phyloP scores from a whole-genome alignment of 2,888 invertebrate species.

The Blastobasis lacticolella region DNA sequence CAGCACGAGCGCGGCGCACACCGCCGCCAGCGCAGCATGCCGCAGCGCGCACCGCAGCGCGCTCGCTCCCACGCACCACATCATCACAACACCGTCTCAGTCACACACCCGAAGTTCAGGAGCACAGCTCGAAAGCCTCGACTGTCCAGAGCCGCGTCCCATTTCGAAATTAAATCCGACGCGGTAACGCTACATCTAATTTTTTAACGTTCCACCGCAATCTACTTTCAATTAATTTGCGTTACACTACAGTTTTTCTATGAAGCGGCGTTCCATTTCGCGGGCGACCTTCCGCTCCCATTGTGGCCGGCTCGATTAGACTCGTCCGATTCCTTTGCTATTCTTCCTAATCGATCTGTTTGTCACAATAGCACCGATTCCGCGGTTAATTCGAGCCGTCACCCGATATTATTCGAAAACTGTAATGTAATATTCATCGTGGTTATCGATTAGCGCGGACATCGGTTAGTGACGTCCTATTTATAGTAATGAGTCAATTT shows the following conservation, averaged over 20 bases:
- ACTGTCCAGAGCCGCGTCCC: too few relatives aligned
- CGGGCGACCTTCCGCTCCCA: conserved; percentile 1
- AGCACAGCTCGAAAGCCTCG: too few relatives aligned
- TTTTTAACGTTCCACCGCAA: too few relatives aligned
- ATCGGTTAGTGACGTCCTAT: conserved; percentile 1
- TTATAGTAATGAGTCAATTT: conserved; percentile 4
- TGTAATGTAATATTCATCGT: conserved; percentile 1
- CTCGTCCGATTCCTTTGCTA: conserved; percentile 11
- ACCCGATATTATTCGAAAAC: not conserved
- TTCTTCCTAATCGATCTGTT: not conserved
- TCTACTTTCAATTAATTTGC: not conserved
- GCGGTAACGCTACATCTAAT: too few relatives aligned
- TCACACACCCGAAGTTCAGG: too few relatives aligned
- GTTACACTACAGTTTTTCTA: conserved; percentile 1
- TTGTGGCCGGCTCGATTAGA: conserved; percentile 10
- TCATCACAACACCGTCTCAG: conserved; percentile 4
- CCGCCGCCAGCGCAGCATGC: conserved; percentile 32
- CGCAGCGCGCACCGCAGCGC: conserved; percentile 34
- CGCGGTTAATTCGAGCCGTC: not conserved
- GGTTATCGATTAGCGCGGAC: conserved; percentile 10
- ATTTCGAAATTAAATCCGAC: too few relatives aligned
- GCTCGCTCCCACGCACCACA: conserved; percentile 22
- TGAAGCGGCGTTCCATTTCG: conserved; percentile 1
- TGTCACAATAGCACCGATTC: not conserved
- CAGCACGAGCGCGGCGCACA: conserved; percentile 40